Evolutionary conservation across 2,113 vertebrate species (phyloP).

Genomic region (Urocolius indicus): DNA sequence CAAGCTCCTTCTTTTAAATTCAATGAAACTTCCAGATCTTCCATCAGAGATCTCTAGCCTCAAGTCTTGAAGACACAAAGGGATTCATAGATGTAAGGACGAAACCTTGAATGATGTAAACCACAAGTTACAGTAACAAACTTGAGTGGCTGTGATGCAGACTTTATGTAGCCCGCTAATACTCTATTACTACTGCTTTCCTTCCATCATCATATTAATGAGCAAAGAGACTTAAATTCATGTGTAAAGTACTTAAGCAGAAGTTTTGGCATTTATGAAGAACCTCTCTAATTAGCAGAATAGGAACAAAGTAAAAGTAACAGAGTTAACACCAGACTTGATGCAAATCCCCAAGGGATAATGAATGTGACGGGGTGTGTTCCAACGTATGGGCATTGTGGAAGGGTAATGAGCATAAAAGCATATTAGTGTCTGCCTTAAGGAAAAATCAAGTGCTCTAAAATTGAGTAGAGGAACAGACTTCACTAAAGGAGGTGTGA

Average conservation of each 20-base stretch:
- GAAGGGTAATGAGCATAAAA: neutral
- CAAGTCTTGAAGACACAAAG: neutral
- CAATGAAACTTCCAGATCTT: neutral
- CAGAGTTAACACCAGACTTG: neutral
- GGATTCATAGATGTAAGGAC: neutral
- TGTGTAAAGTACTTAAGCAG: neutral
- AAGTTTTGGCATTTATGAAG: neutral
- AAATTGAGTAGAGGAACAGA: neutral
- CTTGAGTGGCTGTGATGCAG: neutral
- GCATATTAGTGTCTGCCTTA: neutral
- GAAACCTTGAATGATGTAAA: neutral
- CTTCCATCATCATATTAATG: neutral
- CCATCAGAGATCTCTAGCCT: neutral
- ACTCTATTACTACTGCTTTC: neutral
- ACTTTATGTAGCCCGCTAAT: neutral
- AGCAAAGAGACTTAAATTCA: neutral
- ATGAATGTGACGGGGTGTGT: neutral
- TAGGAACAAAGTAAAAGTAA: neutral
- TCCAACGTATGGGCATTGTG: accelerated
- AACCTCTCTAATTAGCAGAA: neutral
- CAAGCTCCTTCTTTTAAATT: neutral
- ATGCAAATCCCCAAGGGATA: neutral
- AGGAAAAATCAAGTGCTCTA: neutral
- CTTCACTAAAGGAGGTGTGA: neutral
- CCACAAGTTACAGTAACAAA: neutral